A percentile compares a stretch with the other conserved stretches of the same genome.
Conservation (phyloP, 1,140 invertebrate genomes). For the Coenobita brevimanus region DNA sequence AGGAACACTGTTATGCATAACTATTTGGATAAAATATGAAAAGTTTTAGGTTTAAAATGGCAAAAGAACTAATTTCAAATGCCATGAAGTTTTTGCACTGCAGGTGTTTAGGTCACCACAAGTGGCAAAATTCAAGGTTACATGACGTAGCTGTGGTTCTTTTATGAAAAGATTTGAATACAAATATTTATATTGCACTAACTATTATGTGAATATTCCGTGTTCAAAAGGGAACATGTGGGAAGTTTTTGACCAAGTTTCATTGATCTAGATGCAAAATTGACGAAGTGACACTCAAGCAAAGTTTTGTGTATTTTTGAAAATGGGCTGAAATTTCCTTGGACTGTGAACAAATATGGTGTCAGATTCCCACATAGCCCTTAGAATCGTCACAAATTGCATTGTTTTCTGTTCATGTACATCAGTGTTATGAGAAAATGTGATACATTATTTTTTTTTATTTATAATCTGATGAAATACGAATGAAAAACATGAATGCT, state of each 20-base stretch:
- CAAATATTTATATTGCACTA: background rate
- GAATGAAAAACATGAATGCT: too few relatives aligned
- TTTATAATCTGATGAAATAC: background rate
- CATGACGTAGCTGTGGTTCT: too few relatives aligned
- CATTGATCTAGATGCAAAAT: conserved; percentile 18
- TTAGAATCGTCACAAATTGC: conserved; percentile 1
- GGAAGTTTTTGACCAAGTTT: conserved; percentile 15
- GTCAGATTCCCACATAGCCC: conserved; percentile 20
- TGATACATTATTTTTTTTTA: conserved; percentile 5
- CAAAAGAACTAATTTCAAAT: too few relatives aligned
- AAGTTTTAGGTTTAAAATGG: too few relatives aligned
- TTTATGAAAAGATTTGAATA: too few relatives aligned
- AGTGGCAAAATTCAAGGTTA: background rate
- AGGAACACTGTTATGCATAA: background rate
- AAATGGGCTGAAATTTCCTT: background rate
- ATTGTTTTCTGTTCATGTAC: conserved; percentile 19
- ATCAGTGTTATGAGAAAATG: conserved; percentile 18
- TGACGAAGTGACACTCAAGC: background rate
- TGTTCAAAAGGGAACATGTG: conserved; percentile 15
- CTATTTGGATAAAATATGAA: too few relatives aligned
- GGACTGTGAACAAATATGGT: conserved; percentile 18
- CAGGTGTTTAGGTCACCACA: background rate
- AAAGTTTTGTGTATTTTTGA: conserved; percentile 4
- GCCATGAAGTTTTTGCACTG: too few relatives aligned
- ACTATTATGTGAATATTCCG: conserved; percentile 3